Conservation (phyloP, 92 coral and sea anemone species). For the Palythoa heliodiscus region DNA sequence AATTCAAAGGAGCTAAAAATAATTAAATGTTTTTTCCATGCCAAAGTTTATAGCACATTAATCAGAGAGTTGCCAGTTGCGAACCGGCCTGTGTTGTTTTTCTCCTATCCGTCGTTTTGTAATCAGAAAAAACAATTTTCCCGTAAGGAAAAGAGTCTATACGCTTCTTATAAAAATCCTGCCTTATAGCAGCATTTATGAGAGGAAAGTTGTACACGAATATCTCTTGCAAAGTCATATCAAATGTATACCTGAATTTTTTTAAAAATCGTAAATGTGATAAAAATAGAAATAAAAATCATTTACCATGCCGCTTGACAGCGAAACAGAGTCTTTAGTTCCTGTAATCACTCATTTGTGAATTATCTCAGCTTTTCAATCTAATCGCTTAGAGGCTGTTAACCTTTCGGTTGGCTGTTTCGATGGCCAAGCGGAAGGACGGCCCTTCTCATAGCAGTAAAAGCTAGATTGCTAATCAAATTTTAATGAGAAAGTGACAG, state of each 20-base stretch:
- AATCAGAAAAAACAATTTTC: neutral
- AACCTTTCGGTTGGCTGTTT: constrained; percentile 17
- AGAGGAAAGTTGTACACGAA: neutral
- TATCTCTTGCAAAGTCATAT: neutral
- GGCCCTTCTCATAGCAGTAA: constrained; percentile 15
- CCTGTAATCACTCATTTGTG: constrained; percentile 31
- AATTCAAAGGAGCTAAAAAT: constrained; percentile 38
- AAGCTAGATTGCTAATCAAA: constrained; percentile 41
- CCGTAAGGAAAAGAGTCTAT: neutral
- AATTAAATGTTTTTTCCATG: constrained; percentile 31
- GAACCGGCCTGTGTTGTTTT: neutral
- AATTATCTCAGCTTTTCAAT: constrained; percentile 34
- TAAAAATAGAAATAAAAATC: constrained; percentile 16
- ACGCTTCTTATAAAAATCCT: neutral
- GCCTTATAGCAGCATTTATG: neutral
- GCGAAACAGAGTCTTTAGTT: constrained; percentile 18
- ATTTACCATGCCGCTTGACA: constrained; percentile 30
- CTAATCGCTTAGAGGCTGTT: constrained; percentile 17
- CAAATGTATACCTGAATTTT: neutral
- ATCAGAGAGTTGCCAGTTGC: constrained; percentile 1
- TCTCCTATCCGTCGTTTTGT: constrained; percentile 12
- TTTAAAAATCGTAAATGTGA: constrained; percentile 19
- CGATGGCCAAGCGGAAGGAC: constrained; percentile 15
- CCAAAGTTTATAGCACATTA: constrained; percentile 34
- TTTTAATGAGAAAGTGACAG: constrained; percentile 27